Percentiles rank a stretch among this genome's conserved stretches.
These are phyloP conservation scores for Ammodytes dubius DNA, from an alignment of 2,113 vertebrate genomes.

Conservation along the genomic window DNA sequence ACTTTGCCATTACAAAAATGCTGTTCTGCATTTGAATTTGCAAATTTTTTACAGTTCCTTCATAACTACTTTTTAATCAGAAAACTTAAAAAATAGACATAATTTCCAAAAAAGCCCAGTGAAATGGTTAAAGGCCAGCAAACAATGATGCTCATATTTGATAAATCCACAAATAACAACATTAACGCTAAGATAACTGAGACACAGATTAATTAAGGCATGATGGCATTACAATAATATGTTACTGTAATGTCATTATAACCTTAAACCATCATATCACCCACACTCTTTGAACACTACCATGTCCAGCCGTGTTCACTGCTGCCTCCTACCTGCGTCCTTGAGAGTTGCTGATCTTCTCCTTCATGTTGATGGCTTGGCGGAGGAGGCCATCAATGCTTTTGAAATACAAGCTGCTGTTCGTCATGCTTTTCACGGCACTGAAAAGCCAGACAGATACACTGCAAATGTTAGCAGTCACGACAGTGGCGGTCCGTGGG, in stretches of 20 bases:
- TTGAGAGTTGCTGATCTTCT: conserved; percentile 88
- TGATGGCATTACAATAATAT: background rate
- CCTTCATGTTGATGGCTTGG: conserved; percentile 89
- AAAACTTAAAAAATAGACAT: background rate
- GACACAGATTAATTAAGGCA: background rate
- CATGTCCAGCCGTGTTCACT: background rate
- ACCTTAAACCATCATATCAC: background rate
- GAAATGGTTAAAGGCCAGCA: background rate
- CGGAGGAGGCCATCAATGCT: conserved; percentile 92
- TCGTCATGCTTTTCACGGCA: conserved; percentile 94
- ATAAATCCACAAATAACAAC: background rate
- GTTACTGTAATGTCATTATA: background rate
- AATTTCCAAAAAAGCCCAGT: background rate
- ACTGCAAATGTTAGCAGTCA: background rate
- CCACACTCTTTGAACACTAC: background rate
- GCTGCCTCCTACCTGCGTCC: conserved; percentile 89
- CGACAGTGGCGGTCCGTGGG: background rate
- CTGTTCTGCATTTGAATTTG: background rate
- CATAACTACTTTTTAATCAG: background rate
- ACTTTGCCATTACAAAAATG: background rate
- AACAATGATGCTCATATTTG: background rate
- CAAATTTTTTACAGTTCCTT: background rate
- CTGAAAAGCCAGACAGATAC: conserved; percentile 76
- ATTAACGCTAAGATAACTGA: accelerated
- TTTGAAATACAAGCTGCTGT: conserved; percentile 94